Conservation (phyloP, 2,113 vertebrate species). For the Bombycilla garrulus region DNA sequence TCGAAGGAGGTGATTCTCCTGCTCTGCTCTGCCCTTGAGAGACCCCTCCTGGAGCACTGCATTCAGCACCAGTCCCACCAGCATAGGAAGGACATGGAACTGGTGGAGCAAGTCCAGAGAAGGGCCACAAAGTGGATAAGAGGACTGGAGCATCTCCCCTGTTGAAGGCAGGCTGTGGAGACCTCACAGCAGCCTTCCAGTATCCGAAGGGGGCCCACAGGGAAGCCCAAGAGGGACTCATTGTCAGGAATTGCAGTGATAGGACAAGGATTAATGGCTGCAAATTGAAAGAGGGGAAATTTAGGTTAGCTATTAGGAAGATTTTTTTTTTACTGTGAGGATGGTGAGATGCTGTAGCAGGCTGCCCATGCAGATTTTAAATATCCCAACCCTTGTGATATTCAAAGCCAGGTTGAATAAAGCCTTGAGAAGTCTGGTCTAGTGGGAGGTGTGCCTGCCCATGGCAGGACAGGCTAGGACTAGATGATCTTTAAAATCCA, state of each 20-base stretch:
- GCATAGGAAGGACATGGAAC: neutral
- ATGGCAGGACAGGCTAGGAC: neutral
- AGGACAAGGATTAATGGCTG: neutral
- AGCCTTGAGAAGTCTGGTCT: neutral
- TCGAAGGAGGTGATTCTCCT: fast-evolving
- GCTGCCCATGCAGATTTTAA: neutral
- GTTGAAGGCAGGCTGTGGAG: neutral
- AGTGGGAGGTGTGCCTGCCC: neutral
- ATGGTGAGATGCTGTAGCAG: neutral
- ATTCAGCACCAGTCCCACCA: neutral
- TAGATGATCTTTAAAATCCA: neutral
- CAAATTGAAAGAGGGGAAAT: neutral
- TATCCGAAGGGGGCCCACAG: neutral
- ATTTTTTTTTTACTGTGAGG: neutral
- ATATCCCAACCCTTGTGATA: fast-evolving
- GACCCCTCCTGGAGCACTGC: neutral
- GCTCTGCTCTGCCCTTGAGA: neutral
- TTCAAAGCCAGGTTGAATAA: neutral
- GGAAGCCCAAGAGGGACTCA: neutral
- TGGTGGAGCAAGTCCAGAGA: neutral
- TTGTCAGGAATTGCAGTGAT: neutral
- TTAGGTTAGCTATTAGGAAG: neutral
- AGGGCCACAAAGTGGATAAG: neutral
- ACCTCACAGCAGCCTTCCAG: neutral
- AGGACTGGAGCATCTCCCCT: neutral